A percentile compares a stretch with the other conserved stretches of the same genome.
These are phyloP conservation scores for Myiagra hebetior DNA, from an alignment of 2,113 vertebrate genomes.

Conservation along the genomic window DNA sequence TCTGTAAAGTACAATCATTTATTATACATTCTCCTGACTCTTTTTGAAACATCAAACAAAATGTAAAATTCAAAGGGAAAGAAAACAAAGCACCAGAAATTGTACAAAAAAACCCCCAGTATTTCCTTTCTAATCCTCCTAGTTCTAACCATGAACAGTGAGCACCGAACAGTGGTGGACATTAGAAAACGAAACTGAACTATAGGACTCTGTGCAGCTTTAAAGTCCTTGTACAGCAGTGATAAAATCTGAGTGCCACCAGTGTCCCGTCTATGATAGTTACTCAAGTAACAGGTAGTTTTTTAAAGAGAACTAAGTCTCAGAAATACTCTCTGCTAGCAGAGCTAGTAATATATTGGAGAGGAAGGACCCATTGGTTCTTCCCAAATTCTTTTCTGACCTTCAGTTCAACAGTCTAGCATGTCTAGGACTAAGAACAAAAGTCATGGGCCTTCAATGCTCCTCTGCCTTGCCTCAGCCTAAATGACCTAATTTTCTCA, in stretches of 20 bases:
- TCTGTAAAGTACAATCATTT: not conserved
- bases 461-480: not conserved
- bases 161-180: not conserved
- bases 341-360: not conserved
- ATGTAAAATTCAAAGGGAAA: not conserved
- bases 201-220: not conserved
- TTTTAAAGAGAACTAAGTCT: not conserved
- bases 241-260: not conserved
- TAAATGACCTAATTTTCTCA: not conserved
- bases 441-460: not conserved
- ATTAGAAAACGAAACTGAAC: not conserved
- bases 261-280: not conserved
- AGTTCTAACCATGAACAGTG: not conserved
- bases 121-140: not conserved
- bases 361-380: not conserved
- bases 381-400: not conserved
- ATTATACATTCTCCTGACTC: conserved; percentile 1
- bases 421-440: not conserved
- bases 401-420: not conserved
- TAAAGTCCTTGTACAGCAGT: not conserved
- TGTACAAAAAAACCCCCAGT: not conserved
- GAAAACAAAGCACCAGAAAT: not conserved
- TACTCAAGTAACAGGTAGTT: not conserved
- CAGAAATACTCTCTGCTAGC: not conserved
- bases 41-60: not conserved